A percentile compares a stretch with the other conserved stretches of the same genome.
Evolutionary conservation across 2,888 invertebrate species (phyloP).

Genomic region (Pandemis cinnamomeana): DNA sequence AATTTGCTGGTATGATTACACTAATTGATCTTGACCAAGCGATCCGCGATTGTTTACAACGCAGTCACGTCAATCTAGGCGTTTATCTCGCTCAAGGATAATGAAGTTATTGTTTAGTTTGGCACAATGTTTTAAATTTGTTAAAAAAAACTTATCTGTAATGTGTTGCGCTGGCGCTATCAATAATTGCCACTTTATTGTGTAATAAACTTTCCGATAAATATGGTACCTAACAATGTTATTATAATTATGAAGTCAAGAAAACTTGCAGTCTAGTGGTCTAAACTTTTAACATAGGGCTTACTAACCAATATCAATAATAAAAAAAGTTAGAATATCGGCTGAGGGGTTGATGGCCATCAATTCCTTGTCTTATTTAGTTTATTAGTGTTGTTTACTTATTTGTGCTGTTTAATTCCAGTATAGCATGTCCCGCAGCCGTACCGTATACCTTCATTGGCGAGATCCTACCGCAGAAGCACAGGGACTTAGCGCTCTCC

Average conservation of each 20-base stretch:
- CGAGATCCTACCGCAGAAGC: slow-evolving; percentile 70
- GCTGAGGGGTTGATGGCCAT: too few species aligned
- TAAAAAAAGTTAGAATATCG: too few species aligned
- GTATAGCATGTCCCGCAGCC: slow-evolving; percentile 76
- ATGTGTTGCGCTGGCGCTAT: not conserved
- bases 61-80: not conserved
- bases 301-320: too few species aligned
- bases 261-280: not conserved
- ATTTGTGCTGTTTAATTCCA: slow-evolving; percentile 50
- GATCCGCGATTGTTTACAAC: not conserved
- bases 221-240: not conserved
- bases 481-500: slow-evolving; percentile 71
- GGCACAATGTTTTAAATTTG: not conserved
- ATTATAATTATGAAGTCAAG: not conserved
- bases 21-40: slow-evolving; percentile 6
- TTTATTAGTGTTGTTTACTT: not conserved
- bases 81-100: slow-evolving; percentile 10
- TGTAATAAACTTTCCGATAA: slow-evolving; percentile 6
- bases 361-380: too few species aligned
- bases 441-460: slow-evolving; percentile 77
- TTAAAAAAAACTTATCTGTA: not conserved
- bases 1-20: not conserved
- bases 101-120: not conserved
- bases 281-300: too few species aligned
- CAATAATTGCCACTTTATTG: not conserved